These are phyloP conservation scores for Mobula hypostoma DNA, from an alignment of 2,113 vertebrate species.

Conservation along the genomic window DNA sequence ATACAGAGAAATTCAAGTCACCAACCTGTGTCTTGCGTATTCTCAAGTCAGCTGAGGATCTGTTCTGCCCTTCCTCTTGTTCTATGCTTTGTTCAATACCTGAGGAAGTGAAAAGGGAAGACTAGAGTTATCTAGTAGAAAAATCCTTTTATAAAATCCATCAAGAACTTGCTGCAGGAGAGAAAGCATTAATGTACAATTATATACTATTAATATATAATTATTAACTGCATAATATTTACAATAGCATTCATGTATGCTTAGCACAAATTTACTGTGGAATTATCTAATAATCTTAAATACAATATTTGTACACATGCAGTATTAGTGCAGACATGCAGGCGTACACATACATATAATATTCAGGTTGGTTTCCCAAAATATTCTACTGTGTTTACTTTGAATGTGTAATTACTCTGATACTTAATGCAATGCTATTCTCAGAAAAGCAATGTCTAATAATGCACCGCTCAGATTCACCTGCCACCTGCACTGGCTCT, in stretches of 20 bases:
- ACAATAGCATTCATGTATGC: too few relatives aligned
- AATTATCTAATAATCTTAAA: background rate
- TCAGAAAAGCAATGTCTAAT: background rate
- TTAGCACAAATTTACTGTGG: background rate
- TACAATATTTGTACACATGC: background rate
- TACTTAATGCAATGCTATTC: background rate
- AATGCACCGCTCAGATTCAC: background rate
- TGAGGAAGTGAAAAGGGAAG: conserved; percentile 44
- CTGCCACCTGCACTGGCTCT: background rate
- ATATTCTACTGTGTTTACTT: background rate
- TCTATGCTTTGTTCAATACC: conserved; percentile 91
- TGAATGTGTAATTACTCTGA: background rate
- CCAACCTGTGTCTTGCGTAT: conserved; percentile 94
- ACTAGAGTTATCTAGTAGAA: background rate
- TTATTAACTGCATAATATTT: too few relatives aligned
- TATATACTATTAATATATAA: too few relatives aligned
- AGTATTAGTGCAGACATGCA: background rate
- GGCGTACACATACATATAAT: background rate
- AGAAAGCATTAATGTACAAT: too few relatives aligned
- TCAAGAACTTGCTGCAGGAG: background rate
- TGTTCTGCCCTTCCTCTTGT: conserved; percentile 84
- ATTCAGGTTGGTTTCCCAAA: background rate
- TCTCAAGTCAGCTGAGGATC: conserved; percentile 85
- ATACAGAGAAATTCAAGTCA: background rate
- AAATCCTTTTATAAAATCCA: too few relatives aligned